phyloP scores from a whole-genome alignment of 2,888 invertebrate species.

The Oegoconia quadripuncta region DNA sequence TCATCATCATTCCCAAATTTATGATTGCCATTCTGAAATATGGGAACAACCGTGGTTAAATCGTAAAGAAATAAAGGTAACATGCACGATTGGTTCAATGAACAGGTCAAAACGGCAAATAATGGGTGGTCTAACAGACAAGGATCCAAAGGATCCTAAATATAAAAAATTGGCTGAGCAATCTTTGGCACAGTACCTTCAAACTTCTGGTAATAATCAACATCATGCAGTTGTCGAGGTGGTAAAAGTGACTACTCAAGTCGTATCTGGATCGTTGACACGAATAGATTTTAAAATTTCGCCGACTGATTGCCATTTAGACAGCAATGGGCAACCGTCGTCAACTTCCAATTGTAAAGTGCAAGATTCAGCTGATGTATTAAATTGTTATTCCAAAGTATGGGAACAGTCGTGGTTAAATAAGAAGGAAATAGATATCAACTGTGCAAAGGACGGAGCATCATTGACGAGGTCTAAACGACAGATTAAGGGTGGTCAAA shows the following conservation, averaged over 20 bases:
- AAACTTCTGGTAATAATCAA: constrained; percentile 11
- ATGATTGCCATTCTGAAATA: constrained; percentile 22
- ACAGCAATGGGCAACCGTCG: constrained; percentile 4
- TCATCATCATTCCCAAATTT: constrained; percentile 17
- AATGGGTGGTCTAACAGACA: constrained; percentile 14
- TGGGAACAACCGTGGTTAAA: constrained; percentile 20
- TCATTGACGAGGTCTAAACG: no score
- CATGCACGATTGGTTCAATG: constrained; percentile 28
- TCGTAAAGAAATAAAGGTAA: constrained; percentile 18
- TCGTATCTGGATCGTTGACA: constrained; percentile 36
- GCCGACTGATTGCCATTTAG: constrained; percentile 13
- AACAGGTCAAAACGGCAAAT: constrained; percentile 13
- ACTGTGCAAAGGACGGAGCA: no score
- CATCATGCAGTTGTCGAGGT: constrained; percentile 38
- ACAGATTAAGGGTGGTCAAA: constrained; percentile 7
- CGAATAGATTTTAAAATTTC: constrained; percentile 45
- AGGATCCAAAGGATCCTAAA: constrained; percentile 23
- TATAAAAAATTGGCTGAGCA: constrained; percentile 25
- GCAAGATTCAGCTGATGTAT: constrained; percentile 9
- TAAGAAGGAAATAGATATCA: constrained; percentile 18
- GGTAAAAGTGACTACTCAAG: constrained; percentile 47
- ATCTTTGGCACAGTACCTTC: constrained; percentile 26
- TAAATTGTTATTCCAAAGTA: constrained; percentile 32
- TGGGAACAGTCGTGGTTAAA: constrained; percentile 22
- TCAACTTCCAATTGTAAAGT: constrained; percentile 13